These are phyloP conservation scores for Cossypha dichroa DNA, from an alignment of 2,797 vertebrate genomes.

Conservation along the genomic window DNA sequence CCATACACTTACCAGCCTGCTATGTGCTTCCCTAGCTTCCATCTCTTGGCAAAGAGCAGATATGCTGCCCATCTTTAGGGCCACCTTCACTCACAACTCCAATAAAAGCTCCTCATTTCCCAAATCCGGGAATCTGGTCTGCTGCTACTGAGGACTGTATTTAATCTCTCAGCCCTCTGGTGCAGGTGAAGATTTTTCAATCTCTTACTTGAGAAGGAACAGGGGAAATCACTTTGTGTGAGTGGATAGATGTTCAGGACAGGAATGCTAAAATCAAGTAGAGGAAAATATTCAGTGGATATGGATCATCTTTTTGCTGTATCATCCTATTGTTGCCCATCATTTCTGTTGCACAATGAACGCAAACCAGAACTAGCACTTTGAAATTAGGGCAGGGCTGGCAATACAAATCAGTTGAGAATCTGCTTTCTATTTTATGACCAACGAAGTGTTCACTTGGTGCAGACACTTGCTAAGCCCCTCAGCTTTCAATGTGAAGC, in stretches of 20 bases:
- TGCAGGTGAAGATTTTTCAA: neutral
- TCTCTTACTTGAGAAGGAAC: neutral
- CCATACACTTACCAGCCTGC: neutral
- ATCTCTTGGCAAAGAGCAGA: neutral
- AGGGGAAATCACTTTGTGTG: neutral
- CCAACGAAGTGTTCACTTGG: neutral
- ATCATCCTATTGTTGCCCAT: neutral
- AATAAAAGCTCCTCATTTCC: neutral
- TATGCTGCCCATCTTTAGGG: neutral
- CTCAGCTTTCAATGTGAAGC: neutral
- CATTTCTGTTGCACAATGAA: neutral
- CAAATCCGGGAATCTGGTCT: neutral
- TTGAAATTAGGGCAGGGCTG: neutral
- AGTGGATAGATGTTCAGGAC: neutral
- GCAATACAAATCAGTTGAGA: neutral
- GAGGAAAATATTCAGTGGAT: neutral
- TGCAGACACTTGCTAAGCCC: neutral
- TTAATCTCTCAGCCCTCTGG: neutral
- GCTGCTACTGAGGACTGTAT: neutral
- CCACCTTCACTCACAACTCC: neutral
- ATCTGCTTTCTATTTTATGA: neutral
- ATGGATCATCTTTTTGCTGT: neutral
- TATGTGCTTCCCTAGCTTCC: neutral
- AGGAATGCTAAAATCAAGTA: neutral
- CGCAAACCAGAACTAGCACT: neutral